Base-by-base conservation (phyloP, 2,888 invertebrate species). In the Drosophila gaucha region DNA sequence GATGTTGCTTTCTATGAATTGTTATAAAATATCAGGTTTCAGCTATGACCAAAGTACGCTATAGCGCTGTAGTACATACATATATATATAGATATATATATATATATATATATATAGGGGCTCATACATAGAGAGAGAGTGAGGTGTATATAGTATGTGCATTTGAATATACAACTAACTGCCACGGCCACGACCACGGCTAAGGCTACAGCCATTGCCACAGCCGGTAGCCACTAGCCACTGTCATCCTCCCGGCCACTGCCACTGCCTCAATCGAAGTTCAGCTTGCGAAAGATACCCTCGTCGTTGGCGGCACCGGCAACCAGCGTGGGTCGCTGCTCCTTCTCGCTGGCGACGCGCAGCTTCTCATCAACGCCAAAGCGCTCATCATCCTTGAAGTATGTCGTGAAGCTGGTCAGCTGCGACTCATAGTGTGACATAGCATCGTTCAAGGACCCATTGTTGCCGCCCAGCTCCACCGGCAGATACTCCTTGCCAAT, bases 381-480 rank as follows among this genome's bases (percentile, higher is more conserved):
- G 1, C 78, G 78, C 20, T 85, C 84, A 35, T 91, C 91, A 0
- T 90, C 90, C 31, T 66, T 66, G 46, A 91, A 91, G 59, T 89
- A 91, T 3, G 54, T 10, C 3, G 66, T 65, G 55, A 85, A 90
- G 14, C 71, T 70, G 8, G 46, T 49, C 14, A 91, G 46, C 26
- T 80, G 78, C 8, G 68, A 31, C 66, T 89, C 88, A 54, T 78
- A 89, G 26, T 66, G 67, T n/a, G 73, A 6, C 6, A 80, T 60
- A 5, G 80, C 78, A 6, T 90, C 88, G n/a, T 65, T 67, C 5
- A 94, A 83, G 41, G 93, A 91, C 69, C 93, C 92, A 69, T 93
- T 93, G 3, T 92, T 92, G 22, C 95, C 95, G n/a, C 95, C 95
- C 82, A 95, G 94, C 84, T 95, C 95, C 1, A 85, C 90, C 1